Evolutionary conservation across 2,888 invertebrate genomes (phyloP).

Genomic region (Drosophila meridionalis): DNA sequence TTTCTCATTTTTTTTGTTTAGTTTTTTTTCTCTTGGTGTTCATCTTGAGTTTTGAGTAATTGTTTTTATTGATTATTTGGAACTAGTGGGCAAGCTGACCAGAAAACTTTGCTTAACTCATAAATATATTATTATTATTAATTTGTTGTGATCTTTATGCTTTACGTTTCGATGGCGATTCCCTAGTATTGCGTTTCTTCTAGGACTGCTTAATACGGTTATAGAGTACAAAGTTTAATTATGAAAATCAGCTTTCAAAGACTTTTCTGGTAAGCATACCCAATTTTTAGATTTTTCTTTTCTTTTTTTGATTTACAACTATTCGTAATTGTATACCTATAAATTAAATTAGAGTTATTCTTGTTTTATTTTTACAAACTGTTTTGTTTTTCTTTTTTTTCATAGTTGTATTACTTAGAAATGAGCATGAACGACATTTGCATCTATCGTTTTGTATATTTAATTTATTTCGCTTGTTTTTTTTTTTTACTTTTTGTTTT

Average conservation of each 20-base stretch:
- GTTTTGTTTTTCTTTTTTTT: constrained; percentile 13
- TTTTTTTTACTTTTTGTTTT: constrained; percentile 15
- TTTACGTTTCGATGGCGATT: constrained; percentile 16
- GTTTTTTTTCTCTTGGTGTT: constrained; percentile 25
- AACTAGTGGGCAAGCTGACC: constrained; percentile 33
- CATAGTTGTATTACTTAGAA: constrained; percentile 53
- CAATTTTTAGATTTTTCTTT: constrained; percentile 47
- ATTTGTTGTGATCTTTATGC: constrained; percentile 3
- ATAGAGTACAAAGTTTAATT: constrained; percentile 14
- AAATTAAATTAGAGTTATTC: constrained; percentile 72
- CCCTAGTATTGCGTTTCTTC: constrained; percentile 13
- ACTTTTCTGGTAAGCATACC: constrained; percentile 45
- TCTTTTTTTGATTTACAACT: constrained; percentile 56
- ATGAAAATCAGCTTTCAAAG: constrained; percentile 30
- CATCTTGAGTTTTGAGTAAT: constrained; percentile 22
- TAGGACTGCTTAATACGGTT: constrained; percentile 13
- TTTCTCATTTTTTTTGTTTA: constrained; percentile 10
- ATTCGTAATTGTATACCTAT: constrained; percentile 70
- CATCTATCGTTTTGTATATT: constrained; percentile 37
- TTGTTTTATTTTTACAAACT: constrained; percentile 53
- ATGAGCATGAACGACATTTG: constrained; percentile 65
- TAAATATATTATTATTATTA: constrained; percentile 1
- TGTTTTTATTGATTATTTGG: constrained; percentile 27
- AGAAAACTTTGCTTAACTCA: constrained; percentile 24
- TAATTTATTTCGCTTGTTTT: constrained; percentile 27